phyloP scores from a whole-genome alignment of 2,888 invertebrate genomes.

The Trachelus troglodyta region DNA sequence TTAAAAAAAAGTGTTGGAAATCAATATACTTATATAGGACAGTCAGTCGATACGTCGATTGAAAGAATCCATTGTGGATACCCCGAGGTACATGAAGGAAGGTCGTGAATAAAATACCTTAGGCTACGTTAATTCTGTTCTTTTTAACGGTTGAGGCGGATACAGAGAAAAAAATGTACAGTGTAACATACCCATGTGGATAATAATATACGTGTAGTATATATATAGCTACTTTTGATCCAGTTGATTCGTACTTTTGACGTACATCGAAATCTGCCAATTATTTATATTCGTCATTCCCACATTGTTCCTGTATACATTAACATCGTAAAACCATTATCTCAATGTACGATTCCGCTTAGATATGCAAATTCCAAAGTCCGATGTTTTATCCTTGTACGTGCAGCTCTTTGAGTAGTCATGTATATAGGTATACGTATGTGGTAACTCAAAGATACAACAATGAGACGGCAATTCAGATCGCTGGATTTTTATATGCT shows the following conservation, averaged over 20 bases:
- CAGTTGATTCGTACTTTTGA: not conserved
- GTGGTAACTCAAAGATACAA: not conserved
- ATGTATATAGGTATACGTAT: not conserved
- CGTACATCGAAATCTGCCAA: not conserved
- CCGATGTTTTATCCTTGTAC: not conserved
- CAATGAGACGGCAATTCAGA: not conserved
- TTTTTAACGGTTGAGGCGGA: not conserved
- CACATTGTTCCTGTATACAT: not conserved
- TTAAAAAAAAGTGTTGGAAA: not conserved
- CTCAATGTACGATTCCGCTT: not conserved
- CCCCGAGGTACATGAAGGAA: not conserved
- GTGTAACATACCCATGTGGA: not conserved
- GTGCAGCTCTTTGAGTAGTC: not conserved
- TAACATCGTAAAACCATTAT: conserved; percentile 6
- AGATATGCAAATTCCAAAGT: conserved; percentile 1
- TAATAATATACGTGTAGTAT: not conserved
- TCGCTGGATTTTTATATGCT: not conserved
- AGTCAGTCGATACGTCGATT: not conserved
- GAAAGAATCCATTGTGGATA: not conserved
- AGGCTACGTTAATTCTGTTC: not conserved
- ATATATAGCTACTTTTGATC: not conserved
- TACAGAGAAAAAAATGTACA: not conserved
- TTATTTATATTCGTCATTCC: not conserved
- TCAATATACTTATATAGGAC: not conserved
- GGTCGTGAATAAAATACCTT: not conserved